These are phyloP conservation scores for Pseudolaguvia tuberculata DNA, from an alignment of 2,113 vertebrate species.

Conservation along the genomic window DNA sequence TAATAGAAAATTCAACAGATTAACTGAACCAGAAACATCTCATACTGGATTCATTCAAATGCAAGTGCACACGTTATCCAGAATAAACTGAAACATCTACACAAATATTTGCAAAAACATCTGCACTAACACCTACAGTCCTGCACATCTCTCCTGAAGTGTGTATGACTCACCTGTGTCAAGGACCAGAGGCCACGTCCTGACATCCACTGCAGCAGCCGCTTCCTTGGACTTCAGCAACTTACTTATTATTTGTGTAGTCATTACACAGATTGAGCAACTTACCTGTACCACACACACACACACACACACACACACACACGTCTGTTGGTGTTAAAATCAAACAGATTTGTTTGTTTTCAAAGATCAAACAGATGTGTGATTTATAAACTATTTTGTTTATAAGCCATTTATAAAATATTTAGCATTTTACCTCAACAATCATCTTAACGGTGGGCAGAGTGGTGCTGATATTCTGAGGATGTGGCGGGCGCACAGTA, in stretches of 20 bases:
- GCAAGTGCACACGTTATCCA: too few species aligned
- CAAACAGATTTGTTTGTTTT: not conserved
- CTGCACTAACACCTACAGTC: not conserved
- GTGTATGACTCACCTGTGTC: constrained; percentile 79
- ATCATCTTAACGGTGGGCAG: constrained; percentile 99
- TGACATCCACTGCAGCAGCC: constrained; percentile 86
- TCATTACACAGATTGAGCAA: constrained; percentile 95
- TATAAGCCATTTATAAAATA: too few species aligned
- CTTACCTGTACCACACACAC: constrained; percentile 77
- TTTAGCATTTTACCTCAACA: constrained; percentile 91
- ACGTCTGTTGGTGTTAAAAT: not conserved
- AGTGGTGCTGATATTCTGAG: constrained; percentile 95
- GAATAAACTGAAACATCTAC: not conserved
- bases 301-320: not conserved
- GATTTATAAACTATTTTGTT: not conserved
- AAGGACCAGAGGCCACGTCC: constrained; percentile 93
- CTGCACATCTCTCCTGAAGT: not conserved
- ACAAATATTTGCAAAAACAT: not conserved
- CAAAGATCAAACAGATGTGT: not conserved
- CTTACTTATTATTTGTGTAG: constrained; percentile 91
- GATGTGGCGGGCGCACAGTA: constrained; percentile 91
- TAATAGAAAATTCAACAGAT: not conserved
- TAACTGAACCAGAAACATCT: not conserved
- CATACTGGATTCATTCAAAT: too few species aligned
- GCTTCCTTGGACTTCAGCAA: constrained; percentile 93